Conservation (phyloP, 1,140 invertebrate genomes). For the Eriocheir sinensis region DNA sequence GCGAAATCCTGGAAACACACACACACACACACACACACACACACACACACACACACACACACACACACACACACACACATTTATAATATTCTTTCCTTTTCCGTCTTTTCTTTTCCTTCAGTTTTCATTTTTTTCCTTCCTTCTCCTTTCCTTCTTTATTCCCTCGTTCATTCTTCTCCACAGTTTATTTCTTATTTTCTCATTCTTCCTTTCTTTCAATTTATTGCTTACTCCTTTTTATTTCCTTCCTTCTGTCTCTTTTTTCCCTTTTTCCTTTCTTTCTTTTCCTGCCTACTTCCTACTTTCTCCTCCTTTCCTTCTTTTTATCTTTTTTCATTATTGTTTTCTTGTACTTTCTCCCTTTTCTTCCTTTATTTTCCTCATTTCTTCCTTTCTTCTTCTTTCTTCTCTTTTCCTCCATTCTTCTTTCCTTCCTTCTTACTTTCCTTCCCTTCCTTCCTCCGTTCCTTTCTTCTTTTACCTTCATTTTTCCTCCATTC, state of each 20-base stretch:
- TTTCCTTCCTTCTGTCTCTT: too few species aligned
- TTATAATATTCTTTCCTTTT: too few species aligned
- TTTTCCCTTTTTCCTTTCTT: too few species aligned
- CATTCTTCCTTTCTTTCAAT: too few species aligned
- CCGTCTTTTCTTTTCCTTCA: not conserved
- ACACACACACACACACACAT: not conserved
- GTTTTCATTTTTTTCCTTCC: not conserved
- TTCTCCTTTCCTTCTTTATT: too few species aligned
- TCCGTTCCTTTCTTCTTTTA: too few species aligned
- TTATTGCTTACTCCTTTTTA: too few species aligned
- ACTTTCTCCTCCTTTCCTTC: not conserved
- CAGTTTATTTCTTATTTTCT: too few species aligned
- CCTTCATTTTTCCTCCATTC: too few species aligned
- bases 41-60: conserved; percentile 35
- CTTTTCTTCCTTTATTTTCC: not conserved
- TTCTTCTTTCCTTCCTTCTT: not conserved
- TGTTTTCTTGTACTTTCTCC: too few species aligned
- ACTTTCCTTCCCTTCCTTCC: not conserved
- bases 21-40: not conserved
- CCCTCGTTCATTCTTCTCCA: not conserved
- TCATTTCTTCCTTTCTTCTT: not conserved
- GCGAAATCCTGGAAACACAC: too few species aligned
- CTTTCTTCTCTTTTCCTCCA: not conserved
- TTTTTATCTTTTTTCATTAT: too few species aligned
- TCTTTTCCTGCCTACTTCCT: not conserved